Percentiles rank a stretch among this genome's conserved stretches.
These are phyloP conservation scores for Odontothrips loti DNA, from an alignment of 2,888 invertebrate genomes.

Conservation along the genomic window DNA sequence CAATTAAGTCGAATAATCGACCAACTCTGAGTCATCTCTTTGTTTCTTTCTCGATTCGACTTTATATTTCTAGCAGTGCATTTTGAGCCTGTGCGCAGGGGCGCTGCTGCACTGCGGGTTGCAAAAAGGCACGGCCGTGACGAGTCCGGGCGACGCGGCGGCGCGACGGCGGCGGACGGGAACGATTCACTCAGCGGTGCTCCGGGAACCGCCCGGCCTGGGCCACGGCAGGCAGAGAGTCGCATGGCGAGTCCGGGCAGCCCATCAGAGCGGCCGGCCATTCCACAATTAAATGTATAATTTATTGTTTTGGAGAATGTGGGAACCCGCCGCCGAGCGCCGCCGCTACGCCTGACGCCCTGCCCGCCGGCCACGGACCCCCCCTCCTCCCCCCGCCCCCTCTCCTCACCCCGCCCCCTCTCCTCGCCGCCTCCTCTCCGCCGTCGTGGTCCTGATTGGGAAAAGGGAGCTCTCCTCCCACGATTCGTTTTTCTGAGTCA, in stretches of 20 bases:
- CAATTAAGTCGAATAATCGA: too few species aligned
- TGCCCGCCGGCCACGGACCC: background rate
- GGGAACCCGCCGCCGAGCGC: background rate
- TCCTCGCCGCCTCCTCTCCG: too few species aligned
- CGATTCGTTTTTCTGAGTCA: too few species aligned
- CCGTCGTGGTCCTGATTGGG: too few species aligned
- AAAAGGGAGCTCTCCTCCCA: too few species aligned
- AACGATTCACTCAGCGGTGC: background rate
- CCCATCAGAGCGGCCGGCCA: background rate
- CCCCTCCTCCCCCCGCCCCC: background rate
- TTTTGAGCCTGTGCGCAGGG: too few species aligned
- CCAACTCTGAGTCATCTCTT: too few species aligned
- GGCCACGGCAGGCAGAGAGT: background rate
- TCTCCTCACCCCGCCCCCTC: background rate
- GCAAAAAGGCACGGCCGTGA: too few species aligned
- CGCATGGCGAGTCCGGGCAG: background rate
- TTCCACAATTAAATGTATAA: conserved; percentile 27
- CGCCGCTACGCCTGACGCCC: background rate
- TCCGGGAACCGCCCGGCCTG: background rate
- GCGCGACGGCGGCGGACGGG: background rate
- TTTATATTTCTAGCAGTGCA: too few species aligned
- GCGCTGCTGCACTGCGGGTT: too few species aligned
- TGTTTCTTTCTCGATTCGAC: too few species aligned
- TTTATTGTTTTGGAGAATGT: conserved; percentile 25
- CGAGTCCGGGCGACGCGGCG: background rate